Base-by-base conservation (phyloP, 2,113 vertebrate genomes). In the Hyperoodon ampullatus region DNA sequence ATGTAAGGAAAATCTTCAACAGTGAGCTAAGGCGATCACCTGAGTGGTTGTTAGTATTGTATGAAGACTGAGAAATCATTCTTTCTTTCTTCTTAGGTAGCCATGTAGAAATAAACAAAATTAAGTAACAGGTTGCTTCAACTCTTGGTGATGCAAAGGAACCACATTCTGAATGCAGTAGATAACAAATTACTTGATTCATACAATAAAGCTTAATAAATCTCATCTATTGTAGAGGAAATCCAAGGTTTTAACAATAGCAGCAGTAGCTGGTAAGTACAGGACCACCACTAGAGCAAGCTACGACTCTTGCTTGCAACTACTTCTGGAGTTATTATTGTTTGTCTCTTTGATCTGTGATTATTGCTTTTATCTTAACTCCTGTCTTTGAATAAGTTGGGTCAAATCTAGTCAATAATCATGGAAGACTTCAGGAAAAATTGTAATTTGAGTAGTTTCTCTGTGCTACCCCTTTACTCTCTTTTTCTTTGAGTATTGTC, bases 101-200 rank as follows among this genome's bases (percentile, higher is more conserved):
- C 44, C 96, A 96, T 44, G 72, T 83, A 97, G 95, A 98, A 97
- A 97, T 60, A 77, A 95, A 70, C 44, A 92, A 77, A 53, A 71
- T 80, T 33, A 74, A 95, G 47, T 74, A 74, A 93, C 58, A 92
- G n/a, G 8, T 66, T 94, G 50, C 44, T 88, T 96, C 85, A 78
- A 65, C 77, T 82, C 24, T 92, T 90, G 13, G 21, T 81, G 63
- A 80, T 77, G 75, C 53, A 70, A 96, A 92, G 84, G 96, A 88
- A 93, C n/a, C 58, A 92, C 75, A 81, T 81, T 95, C 28, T 93
- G 39, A 90, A 44, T 89, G 90, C 44, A 65, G n/a, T 53, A 55
- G 53, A 95, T 2, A 80, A 35, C 44, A 90, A 87, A 94, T 80
- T 60, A 70, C 23, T 97, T 65, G 63, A 84, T 47, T 88, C 44